Evolutionary conservation across 2,113 vertebrate genomes (phyloP).

Genomic region (Hepsetus odoe): DNA sequence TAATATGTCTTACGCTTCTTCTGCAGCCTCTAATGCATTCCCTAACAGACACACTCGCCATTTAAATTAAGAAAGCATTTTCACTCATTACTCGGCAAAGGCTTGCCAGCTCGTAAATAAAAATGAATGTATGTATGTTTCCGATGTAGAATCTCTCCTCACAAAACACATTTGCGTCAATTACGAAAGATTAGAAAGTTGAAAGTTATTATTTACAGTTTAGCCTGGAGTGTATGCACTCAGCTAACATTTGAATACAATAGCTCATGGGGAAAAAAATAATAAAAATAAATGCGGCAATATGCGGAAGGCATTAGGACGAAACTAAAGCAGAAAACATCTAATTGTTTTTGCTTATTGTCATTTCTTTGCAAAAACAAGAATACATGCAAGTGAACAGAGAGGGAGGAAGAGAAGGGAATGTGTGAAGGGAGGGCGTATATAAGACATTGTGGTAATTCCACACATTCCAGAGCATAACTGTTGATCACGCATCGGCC

Average conservation of each 20-base stretch:
- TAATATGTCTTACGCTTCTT: slow-evolving; percentile 99
- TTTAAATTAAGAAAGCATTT: slow-evolving; percentile 99
- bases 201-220: slow-evolving; percentile 76
- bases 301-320: slow-evolving; percentile 3
- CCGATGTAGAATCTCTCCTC: slow-evolving; percentile 75
- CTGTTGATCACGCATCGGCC: slow-evolving; percentile 61
- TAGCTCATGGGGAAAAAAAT: slow-evolving; percentile 64
- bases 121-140: slow-evolving; percentile 87
- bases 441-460: slow-evolving; percentile 57
- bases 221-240: slow-evolving; percentile 70
- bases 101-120: slow-evolving; percentile 92
- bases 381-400: slow-evolving; percentile 21
- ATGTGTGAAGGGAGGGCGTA: not conserved
- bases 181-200: slow-evolving; percentile 82
- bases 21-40: slow-evolving; percentile 95
- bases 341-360: slow-evolving; percentile 47
- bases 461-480: slow-evolving; percentile 60
- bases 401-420: slow-evolving; percentile 16
- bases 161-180: slow-evolving; percentile 83
- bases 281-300: not conserved
- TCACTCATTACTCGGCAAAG: slow-evolving; percentile 93
- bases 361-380: slow-evolving; percentile 29
- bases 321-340: slow-evolving; percentile 20
- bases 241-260: slow-evolving; percentile 74
- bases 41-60: slow-evolving; percentile 98